Base-by-base conservation (phyloP, 2,797 vertebrate species). In the Pseudochromis fuscus region DNA sequence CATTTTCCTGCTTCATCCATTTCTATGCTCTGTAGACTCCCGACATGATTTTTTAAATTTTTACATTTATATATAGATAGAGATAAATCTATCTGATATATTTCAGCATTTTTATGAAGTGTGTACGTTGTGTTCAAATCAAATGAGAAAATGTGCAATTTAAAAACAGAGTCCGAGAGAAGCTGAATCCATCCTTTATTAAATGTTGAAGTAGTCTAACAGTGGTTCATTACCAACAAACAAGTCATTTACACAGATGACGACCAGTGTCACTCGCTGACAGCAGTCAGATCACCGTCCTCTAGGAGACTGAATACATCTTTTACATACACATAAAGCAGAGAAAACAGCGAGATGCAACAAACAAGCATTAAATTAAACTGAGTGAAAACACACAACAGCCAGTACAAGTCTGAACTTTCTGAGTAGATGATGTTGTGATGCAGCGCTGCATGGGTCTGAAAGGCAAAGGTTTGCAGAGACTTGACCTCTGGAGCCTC, bases 131-230 rank as follows among this genome's bases (percentile, higher is more conserved):
- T n/a, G n/a, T n/a, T n/a, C n/a, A n/a, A n/a, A n/a, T n/a, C n/a
- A n/a, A n/a, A n/a, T n/a, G n/a, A n/a, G n/a, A n/a, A n/a, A n/a
- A n/a, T n/a, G n/a, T n/a, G n/a, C n/a, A n/a, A n/a, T n/a, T n/a
- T n/a, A 38, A 38, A 38, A 13, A 12, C 12, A 13, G 37, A 38
- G 9, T 13, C 5, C 40, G 19, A 30, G 0, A 30, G 45, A 75
- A 51, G 64, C 25, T 77, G 23, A 82, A 84, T 59, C 82, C 21
- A 83, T 75, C 51, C 37, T 89, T 94, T 94, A 94, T 91, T 94
- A 74, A 69, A 79, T 83, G 46, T 77, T 27, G 18, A 56, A 75
- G 67, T 71, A 42, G 55, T 74, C 70, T 83, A 85, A n/a, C 85
- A 91, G 83, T 67, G 75, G 73, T 79, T 74, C 53, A 67, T 88